Evolutionary conservation across 2,888 invertebrate genomes (phyloP).

Genomic region (Rapana venosa): DNA sequence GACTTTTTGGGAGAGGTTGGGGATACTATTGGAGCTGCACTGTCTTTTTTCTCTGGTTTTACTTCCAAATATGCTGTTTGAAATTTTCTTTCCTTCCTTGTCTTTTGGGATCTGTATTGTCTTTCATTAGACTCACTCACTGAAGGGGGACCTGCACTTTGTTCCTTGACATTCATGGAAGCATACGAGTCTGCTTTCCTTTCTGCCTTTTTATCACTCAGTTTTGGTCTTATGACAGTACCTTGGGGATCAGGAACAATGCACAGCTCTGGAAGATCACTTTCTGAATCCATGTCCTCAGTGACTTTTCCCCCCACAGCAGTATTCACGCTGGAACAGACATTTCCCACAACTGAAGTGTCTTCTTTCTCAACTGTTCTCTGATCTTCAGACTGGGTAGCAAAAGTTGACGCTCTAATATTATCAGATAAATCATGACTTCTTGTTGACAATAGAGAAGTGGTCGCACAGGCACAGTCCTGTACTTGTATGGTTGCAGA

Average conservation of each 20-base stretch:
- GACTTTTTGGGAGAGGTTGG: constrained; percentile 24
- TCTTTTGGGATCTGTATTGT: neutral
- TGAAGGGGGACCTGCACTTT: neutral
- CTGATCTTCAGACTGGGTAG: neutral
- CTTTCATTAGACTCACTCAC: neutral
- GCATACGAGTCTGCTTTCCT: neutral
- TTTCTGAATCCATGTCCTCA: constrained; percentile 16
- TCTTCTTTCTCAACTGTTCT: neutral
- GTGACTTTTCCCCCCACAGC: neutral
- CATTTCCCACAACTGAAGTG: neutral
- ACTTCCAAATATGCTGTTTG: neutral
- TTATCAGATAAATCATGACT: neutral
- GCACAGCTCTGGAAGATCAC: constrained; percentile 37
- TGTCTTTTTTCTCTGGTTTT: neutral
- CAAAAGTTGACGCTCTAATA: neutral
- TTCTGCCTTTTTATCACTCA: neutral
- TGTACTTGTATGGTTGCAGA: neutral
- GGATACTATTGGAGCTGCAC: neutral
- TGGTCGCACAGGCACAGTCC: neutral
- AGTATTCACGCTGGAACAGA: neutral
- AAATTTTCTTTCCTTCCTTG: neutral
- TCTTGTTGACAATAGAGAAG: neutral
- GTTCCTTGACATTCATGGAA: neutral
- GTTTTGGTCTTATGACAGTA: neutral
- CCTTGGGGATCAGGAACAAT: constrained; percentile 22